phyloP scores from a whole-genome alignment of 2,113 vertebrate genomes.

The Colossoma macropomum region DNA sequence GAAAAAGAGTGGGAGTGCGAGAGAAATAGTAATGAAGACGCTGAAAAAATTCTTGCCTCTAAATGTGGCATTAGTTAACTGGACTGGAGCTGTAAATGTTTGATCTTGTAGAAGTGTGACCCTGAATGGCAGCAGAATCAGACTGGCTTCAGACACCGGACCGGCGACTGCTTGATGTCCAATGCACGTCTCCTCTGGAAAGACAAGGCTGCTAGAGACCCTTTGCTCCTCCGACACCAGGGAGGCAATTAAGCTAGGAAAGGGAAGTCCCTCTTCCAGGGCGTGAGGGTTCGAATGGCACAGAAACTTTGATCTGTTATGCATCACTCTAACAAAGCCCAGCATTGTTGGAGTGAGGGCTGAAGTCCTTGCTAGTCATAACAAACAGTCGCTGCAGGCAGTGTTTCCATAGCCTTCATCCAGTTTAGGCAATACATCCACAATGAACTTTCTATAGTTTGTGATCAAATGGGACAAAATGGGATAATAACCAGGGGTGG shows the following conservation, averaged over 20 bases:
- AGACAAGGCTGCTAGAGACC: conserved; percentile 31
- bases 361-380: conserved; percentile 7
- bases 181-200: conserved; percentile 41
- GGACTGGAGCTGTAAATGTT: conserved; percentile 55
- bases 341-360: not conserved
- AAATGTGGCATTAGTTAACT: conserved; percentile 68
- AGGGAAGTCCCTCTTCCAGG: conserved; percentile 19
- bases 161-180: conserved; percentile 39
- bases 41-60: conserved; percentile 45
- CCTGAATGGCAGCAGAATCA: not conserved
- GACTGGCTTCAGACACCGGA: conserved; percentile 32
- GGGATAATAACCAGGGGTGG: too few species aligned
- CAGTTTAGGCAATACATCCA: not conserved
- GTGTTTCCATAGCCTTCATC: conserved; percentile 1
- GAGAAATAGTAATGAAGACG: conserved; percentile 51
- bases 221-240: conserved; percentile 20
- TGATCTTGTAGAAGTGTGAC: conserved; percentile 46
- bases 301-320: not conserved
- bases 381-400: conserved; percentile 2
- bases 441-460: not conserved
- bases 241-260: conserved; percentile 9
- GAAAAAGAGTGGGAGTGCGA: conserved; percentile 50
- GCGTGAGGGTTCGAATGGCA: not conserved
- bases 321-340: conserved; percentile 11
- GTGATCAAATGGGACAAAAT: not conserved